Conservation (phyloP, 2,888 invertebrate species). For the Lepidocyrtinus sp. region DNA sequence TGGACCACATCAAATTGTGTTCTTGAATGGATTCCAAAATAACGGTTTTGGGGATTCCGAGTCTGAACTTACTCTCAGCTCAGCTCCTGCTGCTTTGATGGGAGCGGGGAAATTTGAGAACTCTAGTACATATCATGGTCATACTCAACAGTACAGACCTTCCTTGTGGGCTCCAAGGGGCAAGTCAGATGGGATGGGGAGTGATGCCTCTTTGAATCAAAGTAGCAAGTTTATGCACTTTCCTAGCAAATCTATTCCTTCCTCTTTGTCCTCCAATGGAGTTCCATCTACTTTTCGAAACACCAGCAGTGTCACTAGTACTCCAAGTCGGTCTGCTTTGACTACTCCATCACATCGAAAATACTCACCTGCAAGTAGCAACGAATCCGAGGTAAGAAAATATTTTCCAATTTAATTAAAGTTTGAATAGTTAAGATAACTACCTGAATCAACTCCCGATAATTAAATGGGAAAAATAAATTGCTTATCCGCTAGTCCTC, state of each 20-base stretch:
- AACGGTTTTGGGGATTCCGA: slow-evolving; percentile 66
- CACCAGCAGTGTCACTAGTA: slow-evolving; percentile 75
- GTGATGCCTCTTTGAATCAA: slow-evolving; percentile 57
- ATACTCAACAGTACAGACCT: slow-evolving; percentile 82
- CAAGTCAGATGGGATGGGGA: slow-evolving; percentile 75
- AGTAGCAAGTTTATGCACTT: slow-evolving; percentile 40
- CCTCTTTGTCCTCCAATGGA: slow-evolving; percentile 74
- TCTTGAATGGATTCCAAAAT: slow-evolving; percentile 65
- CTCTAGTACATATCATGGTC: slow-evolving; percentile 91
- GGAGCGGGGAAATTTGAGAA: slow-evolving; percentile 63
- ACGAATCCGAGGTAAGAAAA: slow-evolving; percentile 78
- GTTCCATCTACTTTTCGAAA: slow-evolving; percentile 70
- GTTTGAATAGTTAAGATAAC: no score
- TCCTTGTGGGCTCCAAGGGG: slow-evolving; percentile 72
- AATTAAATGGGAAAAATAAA: not conserved
- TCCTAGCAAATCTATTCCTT: slow-evolving; percentile 77
- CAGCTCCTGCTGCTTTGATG: slow-evolving; percentile 57
- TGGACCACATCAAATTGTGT: slow-evolving; percentile 63
- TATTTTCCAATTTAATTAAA: not conserved
- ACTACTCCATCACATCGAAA: slow-evolving; percentile 62
- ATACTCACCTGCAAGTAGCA: slow-evolving; percentile 78
- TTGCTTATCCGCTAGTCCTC: not conserved
- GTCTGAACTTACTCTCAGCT: slow-evolving; percentile 50
- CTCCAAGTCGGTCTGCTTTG: slow-evolving; percentile 59
- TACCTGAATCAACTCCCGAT: no score